Base-by-base conservation (phyloP, 1,140 invertebrate genomes). In the Ladona fulva region DNA sequence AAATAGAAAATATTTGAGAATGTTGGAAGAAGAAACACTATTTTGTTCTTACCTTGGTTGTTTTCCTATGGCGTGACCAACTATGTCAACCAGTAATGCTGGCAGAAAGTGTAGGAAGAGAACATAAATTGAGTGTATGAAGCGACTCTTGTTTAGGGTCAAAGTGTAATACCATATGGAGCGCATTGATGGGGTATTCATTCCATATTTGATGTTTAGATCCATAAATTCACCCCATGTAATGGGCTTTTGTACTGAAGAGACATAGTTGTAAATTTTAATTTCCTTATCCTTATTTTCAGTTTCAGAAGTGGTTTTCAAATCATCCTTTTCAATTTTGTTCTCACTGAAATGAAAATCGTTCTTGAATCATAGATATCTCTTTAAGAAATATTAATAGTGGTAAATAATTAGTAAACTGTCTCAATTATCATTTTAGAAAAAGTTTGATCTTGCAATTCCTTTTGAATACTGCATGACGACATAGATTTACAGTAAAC, bases 241-340 rank as follows among this genome's bases (percentile, higher is more conserved):
- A 10, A 93, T 85, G 25, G 89, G 90, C 79, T 91, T 89, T 42
- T 92, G 89, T 8, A 84, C 84, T 14, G 89, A 90, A 8, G 91
- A 91, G 10, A 92, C 91, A 82, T 89, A 93, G 82, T 93, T 93
- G 83, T 92, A 93, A 42, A 93, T 90, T 3, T 89, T 85, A 25
- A 89, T 88, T 42, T 89, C 82, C 24, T 83, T 83, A 24, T 85
- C 83, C n/a, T 66, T 66, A 22, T 16, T 66, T 66, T 22, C 52
- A 16, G 52, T 66, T 6, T 66, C 52, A 3, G 1, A 1, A 6
- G 52, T 12, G 14, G 52, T 12, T 66, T 22, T 66, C 16, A 22
- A 6, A 22, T 66, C 14, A 19, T 66, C 52, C 52, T 19, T 66
- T 3, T 66, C 52, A 19, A 22, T 66, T 66, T 66, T 66, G n/a